Percentiles rank a stretch among this genome's conserved stretches.
Evolutionary conservation across 2,113 vertebrate genomes (phyloP).

Genomic region (Plectropomus leopardus): DNA sequence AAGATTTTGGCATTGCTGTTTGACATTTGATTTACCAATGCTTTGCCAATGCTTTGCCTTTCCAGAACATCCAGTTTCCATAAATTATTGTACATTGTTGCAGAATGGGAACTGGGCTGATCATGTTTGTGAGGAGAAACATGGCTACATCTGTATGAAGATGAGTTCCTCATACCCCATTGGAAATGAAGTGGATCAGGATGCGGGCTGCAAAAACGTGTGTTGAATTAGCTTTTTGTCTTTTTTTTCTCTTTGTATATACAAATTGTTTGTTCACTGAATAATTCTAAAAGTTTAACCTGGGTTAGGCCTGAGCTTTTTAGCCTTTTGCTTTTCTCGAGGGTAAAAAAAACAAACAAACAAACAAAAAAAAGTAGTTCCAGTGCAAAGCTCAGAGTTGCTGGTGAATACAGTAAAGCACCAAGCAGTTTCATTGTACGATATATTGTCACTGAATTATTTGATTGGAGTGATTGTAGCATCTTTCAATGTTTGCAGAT

Average conservation of each 20-base stretch:
- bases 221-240: conserved; percentile 50
- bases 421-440: too few relatives aligned
- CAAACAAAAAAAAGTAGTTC: too few relatives aligned
- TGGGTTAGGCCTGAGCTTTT: too few relatives aligned
- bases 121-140: conserved; percentile 83
- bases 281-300: too few relatives aligned
- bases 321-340: too few relatives aligned
- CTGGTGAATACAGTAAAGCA: too few relatives aligned
- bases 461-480: too few relatives aligned
- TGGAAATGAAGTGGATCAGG: conserved; percentile 59
- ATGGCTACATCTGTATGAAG: conserved; percentile 90
- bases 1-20: neutral
- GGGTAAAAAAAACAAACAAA: too few relatives aligned
- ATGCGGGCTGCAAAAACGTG: conserved; percentile 87
- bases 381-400: too few relatives aligned
- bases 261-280: neutral
- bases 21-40: neutral
- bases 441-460: too few relatives aligned
- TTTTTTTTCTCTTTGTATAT: too few relatives aligned
- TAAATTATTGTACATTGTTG: neutral
- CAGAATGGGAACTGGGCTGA: conserved; percentile 92
- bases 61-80: neutral
- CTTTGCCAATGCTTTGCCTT: neutral
- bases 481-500: too few relatives aligned
- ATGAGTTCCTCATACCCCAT: conserved; percentile 72